phyloP scores from a whole-genome alignment of 2,888 invertebrate species.

The Cataglyphis rosenhaueri region DNA sequence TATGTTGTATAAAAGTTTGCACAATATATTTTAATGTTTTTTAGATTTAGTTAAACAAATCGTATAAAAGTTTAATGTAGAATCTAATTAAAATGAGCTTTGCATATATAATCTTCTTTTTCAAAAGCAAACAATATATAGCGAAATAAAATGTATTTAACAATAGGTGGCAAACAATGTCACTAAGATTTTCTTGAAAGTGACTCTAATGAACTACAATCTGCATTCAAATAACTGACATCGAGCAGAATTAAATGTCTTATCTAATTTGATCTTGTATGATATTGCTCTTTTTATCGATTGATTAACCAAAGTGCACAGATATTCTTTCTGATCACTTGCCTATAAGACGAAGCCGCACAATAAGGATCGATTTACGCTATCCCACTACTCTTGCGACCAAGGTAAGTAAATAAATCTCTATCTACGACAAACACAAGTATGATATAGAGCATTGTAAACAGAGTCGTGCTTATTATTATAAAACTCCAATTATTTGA shows the following conservation, averaged over 20 bases:
- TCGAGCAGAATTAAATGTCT: constrained; percentile 58
- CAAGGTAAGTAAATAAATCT: constrained; percentile 37
- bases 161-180: not conserved
- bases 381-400: constrained; percentile 43
- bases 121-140: not conserved
- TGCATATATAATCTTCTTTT: not conserved
- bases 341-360: constrained; percentile 55
- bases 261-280: constrained; percentile 64
- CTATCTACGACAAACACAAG: constrained; percentile 44
- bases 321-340: constrained; percentile 51
- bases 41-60: constrained; percentile 6
- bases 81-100: not conserved
- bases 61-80: not conserved
- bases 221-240: constrained; percentile 60
- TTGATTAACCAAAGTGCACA: constrained; percentile 71
- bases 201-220: constrained; percentile 25
- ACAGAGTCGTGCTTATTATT: constrained; percentile 1
- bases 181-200: constrained; percentile 14
- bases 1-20: not conserved
- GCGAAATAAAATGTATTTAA: not conserved
- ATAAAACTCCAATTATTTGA: not conserved
- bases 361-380: constrained; percentile 67
- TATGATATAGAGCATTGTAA: constrained; percentile 48
- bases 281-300: constrained; percentile 75
- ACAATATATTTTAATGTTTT: not conserved